Conservation (phyloP, 2,797 vertebrate genomes). For the Leptodactylus fallax region DNA sequence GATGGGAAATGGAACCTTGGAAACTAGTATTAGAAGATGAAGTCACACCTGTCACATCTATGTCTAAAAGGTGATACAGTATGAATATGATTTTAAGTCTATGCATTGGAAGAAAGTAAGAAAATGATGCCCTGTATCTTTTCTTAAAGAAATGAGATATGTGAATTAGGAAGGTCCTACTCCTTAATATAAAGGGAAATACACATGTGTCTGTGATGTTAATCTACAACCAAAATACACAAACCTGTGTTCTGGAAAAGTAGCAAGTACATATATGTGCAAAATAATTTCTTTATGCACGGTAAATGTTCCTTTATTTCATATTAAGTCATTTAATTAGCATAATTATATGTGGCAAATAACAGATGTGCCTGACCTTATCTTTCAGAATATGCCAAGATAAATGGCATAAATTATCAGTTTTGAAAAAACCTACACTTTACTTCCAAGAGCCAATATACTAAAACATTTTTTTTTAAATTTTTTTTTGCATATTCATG, state of each 20-base stretch:
- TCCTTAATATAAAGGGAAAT: neutral
- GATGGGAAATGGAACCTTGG: neutral
- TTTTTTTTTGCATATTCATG: too few relatives aligned
- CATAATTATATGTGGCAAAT: too few relatives aligned
- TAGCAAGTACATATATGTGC: neutral
- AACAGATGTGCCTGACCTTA: too few relatives aligned
- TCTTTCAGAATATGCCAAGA: too few relatives aligned
- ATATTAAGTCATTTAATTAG: neutral
- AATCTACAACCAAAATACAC: neutral
- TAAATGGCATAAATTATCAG: too few relatives aligned
- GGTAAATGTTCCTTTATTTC: neutral
- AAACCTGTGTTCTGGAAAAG: too few relatives aligned
- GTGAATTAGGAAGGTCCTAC: neutral
- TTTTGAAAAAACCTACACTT: too few relatives aligned
- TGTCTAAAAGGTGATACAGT: neutral
- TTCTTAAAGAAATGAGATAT: neutral
- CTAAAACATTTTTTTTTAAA: too few relatives aligned
- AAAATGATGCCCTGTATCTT: neutral
- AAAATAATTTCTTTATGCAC: neutral
- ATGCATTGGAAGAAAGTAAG: neutral
- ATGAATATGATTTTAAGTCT: neutral
- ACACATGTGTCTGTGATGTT: neutral
- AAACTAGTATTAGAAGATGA: neutral
- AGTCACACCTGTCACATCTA: neutral
- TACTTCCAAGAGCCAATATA: too few relatives aligned